Evolutionary conservation across 1,140 invertebrate genomes (phyloP).

Genomic region (Lethocerus indicus): DNA sequence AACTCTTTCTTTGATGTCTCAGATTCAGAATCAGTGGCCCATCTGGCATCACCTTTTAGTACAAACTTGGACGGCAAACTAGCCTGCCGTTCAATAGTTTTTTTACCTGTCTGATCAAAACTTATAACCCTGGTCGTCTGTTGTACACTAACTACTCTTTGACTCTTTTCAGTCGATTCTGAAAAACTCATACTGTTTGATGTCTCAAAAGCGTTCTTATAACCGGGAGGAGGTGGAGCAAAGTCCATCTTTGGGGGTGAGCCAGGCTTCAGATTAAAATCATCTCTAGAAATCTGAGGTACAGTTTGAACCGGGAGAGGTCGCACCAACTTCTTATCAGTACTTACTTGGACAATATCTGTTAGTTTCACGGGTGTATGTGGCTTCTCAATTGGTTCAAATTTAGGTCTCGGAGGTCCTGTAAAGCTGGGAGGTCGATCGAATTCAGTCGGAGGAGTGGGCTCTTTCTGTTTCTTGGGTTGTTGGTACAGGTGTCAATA

Average conservation of each 20-base stretch:
- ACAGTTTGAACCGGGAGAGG: no score
- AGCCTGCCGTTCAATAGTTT: constrained; percentile 20
- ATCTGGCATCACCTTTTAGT: constrained; percentile 34
- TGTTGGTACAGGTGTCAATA: constrained; percentile 25
- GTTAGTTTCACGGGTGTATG: constrained; percentile 19
- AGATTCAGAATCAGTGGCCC: constrained; percentile 34
- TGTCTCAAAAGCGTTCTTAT: constrained; percentile 39
- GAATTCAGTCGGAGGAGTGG: constrained; percentile 33
- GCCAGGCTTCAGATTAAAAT: constrained; percentile 33
- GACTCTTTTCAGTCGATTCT: constrained; percentile 42
- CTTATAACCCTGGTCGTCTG: constrained; percentile 44
- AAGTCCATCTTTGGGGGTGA: constrained; percentile 38
- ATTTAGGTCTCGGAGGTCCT: constrained; percentile 32
- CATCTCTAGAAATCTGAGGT: no score
- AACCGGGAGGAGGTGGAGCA: constrained; percentile 30
- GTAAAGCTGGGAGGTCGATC: constrained; percentile 30
- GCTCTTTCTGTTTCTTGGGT: constrained; percentile 5
- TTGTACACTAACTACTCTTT: constrained; percentile 44
- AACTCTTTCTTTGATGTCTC: constrained; percentile 21
- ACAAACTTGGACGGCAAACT: constrained; percentile 9
- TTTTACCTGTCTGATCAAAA: constrained; percentile 32
- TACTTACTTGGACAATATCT: no score
- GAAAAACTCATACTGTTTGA: constrained; percentile 48
- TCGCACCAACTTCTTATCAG: no score
- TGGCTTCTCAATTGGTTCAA: constrained; percentile 34